These are phyloP conservation scores for Centroberyx gerrardi DNA, from an alignment of 2,797 vertebrate genomes.

Conservation along the genomic window DNA sequence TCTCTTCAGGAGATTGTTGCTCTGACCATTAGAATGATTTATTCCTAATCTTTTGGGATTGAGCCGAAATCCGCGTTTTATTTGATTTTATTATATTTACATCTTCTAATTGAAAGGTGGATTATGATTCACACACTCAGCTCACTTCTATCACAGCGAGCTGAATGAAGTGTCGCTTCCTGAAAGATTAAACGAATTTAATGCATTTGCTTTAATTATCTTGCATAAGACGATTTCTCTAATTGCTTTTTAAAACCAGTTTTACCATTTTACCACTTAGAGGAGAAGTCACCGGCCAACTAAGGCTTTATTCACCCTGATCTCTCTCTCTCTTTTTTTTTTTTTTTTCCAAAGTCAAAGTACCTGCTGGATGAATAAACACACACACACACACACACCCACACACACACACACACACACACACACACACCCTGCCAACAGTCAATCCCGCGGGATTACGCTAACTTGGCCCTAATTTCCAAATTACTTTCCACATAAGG, in stretches of 20 bases:
- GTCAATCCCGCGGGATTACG: constrained; percentile 23
- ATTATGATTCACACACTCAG: constrained; percentile 8
- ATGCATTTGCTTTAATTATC: constrained; percentile 70
- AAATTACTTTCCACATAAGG: constrained; percentile 78
- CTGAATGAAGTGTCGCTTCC: no score
- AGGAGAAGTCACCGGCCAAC: constrained; percentile 2
- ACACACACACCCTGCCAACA: not conserved
- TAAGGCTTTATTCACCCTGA: not conserved
- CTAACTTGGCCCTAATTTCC: constrained; percentile 71
- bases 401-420: not conserved
- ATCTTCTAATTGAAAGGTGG: constrained; percentile 16
- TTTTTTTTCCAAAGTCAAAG: constrained; percentile 7
- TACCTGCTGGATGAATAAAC: constrained; percentile 1
- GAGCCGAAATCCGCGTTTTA: constrained; percentile 15
- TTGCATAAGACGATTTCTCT: constrained; percentile 76
- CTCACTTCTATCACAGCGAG: constrained; percentile 32
- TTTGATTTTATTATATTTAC: constrained; percentile 20
- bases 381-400: not conserved
- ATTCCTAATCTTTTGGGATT: constrained; percentile 12
- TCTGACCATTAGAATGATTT: not conserved
- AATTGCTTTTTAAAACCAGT: constrained; percentile 75
- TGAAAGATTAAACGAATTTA: constrained; percentile 63
- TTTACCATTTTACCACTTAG: constrained; percentile 51
- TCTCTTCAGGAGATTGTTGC: constrained; percentile 1
- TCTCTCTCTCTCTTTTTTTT: not conserved